Percentiles rank a stretch among this genome's conserved stretches.
Conservation (phyloP, 2,888 invertebrate species). For the Ectemnius cavifrons region DNA sequence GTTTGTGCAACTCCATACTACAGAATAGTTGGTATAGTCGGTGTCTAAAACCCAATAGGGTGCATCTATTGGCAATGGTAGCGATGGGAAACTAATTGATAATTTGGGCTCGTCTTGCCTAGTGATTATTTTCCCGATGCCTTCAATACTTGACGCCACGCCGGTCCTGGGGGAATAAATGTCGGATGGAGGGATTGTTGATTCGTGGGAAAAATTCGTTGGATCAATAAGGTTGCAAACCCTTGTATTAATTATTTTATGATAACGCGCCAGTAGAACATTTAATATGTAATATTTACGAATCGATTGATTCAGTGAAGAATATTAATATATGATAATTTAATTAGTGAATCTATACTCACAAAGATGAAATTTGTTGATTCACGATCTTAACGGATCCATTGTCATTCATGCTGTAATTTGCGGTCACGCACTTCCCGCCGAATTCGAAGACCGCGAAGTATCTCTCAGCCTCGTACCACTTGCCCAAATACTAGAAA, state of each 20-base stretch:
- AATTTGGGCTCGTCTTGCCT: slow-evolving; percentile 82
- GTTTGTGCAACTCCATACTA: slow-evolving; percentile 83
- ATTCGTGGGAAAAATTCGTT: too few relatives aligned
- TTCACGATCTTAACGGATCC: slow-evolving; percentile 77
- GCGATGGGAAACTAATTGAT: slow-evolving; percentile 82
- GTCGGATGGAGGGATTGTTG: too few relatives aligned
- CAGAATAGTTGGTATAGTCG: slow-evolving; percentile 82
- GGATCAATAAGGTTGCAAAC: too few relatives aligned
- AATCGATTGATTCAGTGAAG: not conserved
- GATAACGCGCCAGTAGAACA: too few relatives aligned
- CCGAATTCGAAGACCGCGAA: slow-evolving; percentile 87
- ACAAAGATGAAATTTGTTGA: slow-evolving; percentile 78
- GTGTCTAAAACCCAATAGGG: slow-evolving; percentile 84
- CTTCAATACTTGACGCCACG: slow-evolving; percentile 80
- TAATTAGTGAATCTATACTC: slow-evolving; percentile 61
- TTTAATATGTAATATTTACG: not conserved
- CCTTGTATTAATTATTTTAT: too few relatives aligned
- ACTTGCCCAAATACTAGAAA: slow-evolving; percentile 85
- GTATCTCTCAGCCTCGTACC: slow-evolving; percentile 89
- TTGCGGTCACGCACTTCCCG: slow-evolving; percentile 86
- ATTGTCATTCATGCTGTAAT: slow-evolving; percentile 80
- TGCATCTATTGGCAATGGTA: slow-evolving; percentile 80
- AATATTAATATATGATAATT: too few relatives aligned
- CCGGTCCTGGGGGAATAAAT: slow-evolving; percentile 79
- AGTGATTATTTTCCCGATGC: slow-evolving; percentile 80